Base-by-base conservation (phyloP, 1,140 invertebrate genomes). In the Neuroterus valhalla region DNA sequence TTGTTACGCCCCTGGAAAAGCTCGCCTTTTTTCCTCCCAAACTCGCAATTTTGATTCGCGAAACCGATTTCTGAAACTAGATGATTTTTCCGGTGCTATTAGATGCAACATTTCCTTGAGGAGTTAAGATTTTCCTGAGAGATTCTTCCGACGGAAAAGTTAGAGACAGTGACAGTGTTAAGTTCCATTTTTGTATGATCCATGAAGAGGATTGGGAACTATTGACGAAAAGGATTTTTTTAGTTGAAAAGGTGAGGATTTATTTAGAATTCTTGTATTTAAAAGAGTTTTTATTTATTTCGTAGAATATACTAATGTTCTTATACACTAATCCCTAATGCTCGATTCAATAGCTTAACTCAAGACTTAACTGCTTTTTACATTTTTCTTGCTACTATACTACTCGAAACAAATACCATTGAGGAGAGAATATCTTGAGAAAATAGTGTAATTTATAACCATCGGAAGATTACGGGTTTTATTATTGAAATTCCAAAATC, bases 31-130 rank as follows among this genome's bases (percentile, higher is more conserved):
- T 68, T 46, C 23, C 45, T 48, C 45, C 31, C 45, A 45, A 50
- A 8, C 11, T 46, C 68, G 45, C 12, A 45, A 45, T 26, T 44
- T 23, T 11, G n/a, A 26, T 46, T 70, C 68, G 14, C 42, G 66
- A 72, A 71, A 73, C 67, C 72, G 76, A 77, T 76, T 72, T 72
- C 66, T 66, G 71, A 74, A 73, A 71, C 68, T 75, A 71, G 70
- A 31, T 31, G 14, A 62, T 52, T 52, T 52, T 52, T 26, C 52
- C 52, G 21, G 10, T 62, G 15, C 55, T 15, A 8, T 38, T 38
- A 23, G 23, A 55, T 26, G 52, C 52, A 23, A 26, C 21, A 26
- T 55, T 48, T 48, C 17, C 46, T 19, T 48, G 46, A n/a, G 46
- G n/a, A 48, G 46, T 48, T 48, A 48, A 19, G 17, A 48, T 48